Evolutionary conservation across 2,113 vertebrate genomes (phyloP), one percentile per base, ranked within the genome.

Genomic region (Oreochromis tanganicae): DNA sequence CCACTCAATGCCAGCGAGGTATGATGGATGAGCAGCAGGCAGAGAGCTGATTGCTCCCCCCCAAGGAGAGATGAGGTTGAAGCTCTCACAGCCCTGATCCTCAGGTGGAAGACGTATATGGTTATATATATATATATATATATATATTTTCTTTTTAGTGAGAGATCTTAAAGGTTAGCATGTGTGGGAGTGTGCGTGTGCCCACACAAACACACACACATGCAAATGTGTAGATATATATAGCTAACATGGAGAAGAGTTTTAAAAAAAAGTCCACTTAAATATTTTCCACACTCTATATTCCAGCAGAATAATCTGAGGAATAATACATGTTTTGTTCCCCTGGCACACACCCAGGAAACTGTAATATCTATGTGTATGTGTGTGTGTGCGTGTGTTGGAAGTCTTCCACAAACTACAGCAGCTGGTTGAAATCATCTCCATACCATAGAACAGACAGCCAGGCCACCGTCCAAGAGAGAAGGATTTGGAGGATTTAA

Each of bases 401-500:
- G 88, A 90, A 75, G 29, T 66, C 55, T 21, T 93, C 89, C 84
- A 92, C 85, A 89, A 16, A 91, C 71, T 89, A 81, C 91, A 93
- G 82, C 86, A 91, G 89, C 82, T 91, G 83, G 81, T 88, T 81
- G 66, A 88, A 94, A 94, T 92, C 90, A 85, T 90, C 85, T 89
- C 84, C 75, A 85, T 88, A 89, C 61, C 56, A 61, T 54, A 86
- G 90, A 90, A 91, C 75, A 89, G 89, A 82, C 87, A 89, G 82
- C 79, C 86, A 91, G 88, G 85, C 91, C 87, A 87, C 73, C 63
- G 5, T 93, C 93, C 92, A 91, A 87, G 88, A 91, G 80, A 91
- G 87, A 87, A 56, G 84, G 93, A 94, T 95, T 94, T 93, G 63
- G 87, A 84, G 94, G 91, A 94, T 94, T 96, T 93, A 90, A 92